These are phyloP conservation scores for Sturmia bella DNA, from an alignment of 2,888 invertebrate genomes.

Conservation along the genomic window DNA sequence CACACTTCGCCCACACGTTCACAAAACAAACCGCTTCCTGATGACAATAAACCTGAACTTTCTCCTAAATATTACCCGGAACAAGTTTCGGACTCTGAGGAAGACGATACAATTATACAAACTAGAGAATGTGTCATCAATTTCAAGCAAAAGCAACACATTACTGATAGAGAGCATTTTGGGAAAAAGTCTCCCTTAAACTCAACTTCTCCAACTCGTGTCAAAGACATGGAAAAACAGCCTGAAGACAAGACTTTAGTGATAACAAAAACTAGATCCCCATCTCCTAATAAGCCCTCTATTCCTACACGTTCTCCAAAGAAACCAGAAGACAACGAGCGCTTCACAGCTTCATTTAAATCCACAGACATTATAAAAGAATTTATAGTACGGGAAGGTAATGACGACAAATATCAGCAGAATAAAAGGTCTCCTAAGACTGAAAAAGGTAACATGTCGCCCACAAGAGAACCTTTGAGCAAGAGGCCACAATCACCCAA, in stretches of 20 bases:
- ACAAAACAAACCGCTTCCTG: constrained; percentile 13
- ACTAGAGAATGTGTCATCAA: constrained; percentile 28
- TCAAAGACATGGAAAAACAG: neutral
- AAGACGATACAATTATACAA: constrained; percentile 17
- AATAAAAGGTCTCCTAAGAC: neutral
- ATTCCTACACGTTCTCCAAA: constrained; percentile 2
- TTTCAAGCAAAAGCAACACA: neutral
- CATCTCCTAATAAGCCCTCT: constrained; percentile 14
- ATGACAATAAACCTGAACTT: neutral
- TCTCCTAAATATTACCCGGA: neutral
- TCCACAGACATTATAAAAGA: constrained; percentile 9
- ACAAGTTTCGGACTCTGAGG: constrained; percentile 22
- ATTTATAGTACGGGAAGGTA: neutral
- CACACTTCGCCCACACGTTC: constrained; percentile 18
- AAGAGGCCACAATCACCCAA: constrained; percentile 26
- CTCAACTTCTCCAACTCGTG: neutral
- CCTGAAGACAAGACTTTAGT: neutral
- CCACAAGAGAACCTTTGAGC: neutral
- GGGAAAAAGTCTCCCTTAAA: constrained; percentile 2
- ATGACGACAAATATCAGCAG: constrained; percentile 8
- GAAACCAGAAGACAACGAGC: constrained; percentile 10
- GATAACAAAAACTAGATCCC: neutral
- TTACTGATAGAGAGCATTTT: neutral
- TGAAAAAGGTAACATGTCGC: constrained; percentile 12
- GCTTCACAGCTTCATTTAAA: constrained; percentile 2